These are phyloP conservation scores for Tetragonula carbonaria DNA, from an alignment of 2,888 invertebrate genomes.

Conservation along the genomic window DNA sequence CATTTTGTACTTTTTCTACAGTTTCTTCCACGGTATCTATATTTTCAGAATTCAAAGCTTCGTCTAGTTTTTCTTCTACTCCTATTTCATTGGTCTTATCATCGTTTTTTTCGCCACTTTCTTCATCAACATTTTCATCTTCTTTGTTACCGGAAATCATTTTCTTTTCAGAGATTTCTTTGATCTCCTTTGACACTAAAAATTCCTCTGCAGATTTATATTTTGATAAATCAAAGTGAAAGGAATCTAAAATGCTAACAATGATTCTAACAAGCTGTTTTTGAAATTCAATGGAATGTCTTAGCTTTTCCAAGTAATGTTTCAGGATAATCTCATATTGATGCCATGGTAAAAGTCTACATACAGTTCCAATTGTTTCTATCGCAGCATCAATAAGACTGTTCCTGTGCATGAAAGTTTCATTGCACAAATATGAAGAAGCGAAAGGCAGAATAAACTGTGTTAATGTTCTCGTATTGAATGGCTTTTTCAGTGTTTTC, in stretches of 20 bases:
- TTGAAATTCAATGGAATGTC: constrained; percentile 90
- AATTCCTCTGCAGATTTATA: constrained; percentile 78
- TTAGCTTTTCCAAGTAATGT: constrained; percentile 91
- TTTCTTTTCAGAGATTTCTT: constrained; percentile 33
- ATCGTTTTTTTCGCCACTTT: constrained; percentile 69
- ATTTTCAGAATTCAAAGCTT: constrained; percentile 74
- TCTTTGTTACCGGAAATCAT: constrained; percentile 75
- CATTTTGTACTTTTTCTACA: constrained; percentile 78
- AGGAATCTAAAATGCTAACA: constrained; percentile 93
- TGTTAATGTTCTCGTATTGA: constrained; percentile 90
- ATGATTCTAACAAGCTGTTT: constrained; percentile 92
- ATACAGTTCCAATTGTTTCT: constrained; percentile 91
- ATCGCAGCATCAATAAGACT: constrained; percentile 93
- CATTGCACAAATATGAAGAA: constrained; percentile 91
- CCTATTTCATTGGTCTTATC: constrained; percentile 72
- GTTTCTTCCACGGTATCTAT: constrained; percentile 75
- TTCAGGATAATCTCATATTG: constrained; percentile 93
- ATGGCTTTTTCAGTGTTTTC: constrained; percentile 86
- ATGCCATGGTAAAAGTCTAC: constrained; percentile 93
- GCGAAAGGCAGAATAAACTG: constrained; percentile 94
- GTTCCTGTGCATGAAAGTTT: constrained; percentile 91
- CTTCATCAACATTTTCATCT: constrained; percentile 79
- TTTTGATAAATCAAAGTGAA: constrained; percentile 94
- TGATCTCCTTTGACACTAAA: neutral
- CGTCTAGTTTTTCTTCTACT: constrained; percentile 83